Percentiles rank a stretch among this genome's conserved stretches.
phyloP scores from a whole-genome alignment of 2,797 vertebrate genomes.

The Dipus sagitta region DNA sequence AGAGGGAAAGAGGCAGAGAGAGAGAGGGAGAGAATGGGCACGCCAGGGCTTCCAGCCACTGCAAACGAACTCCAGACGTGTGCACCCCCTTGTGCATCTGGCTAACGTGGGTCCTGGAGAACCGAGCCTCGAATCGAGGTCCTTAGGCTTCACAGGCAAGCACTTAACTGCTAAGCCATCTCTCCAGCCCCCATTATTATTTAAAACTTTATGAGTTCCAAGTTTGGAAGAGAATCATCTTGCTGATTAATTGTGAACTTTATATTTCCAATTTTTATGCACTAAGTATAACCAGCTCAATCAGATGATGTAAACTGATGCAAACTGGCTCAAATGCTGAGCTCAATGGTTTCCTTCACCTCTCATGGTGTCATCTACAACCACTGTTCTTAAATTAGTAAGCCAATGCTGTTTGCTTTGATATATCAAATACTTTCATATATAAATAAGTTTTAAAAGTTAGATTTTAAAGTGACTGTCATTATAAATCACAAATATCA shows the following conservation, averaged over 20 bases:
- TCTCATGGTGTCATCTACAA: neutral
- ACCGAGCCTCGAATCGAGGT: too few species aligned
- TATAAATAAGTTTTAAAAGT: conserved; percentile 7
- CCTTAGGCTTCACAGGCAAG: too few species aligned
- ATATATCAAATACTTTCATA: conserved; percentile 20
- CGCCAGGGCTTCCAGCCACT: too few species aligned
- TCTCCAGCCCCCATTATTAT: neutral
- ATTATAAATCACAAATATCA: neutral
- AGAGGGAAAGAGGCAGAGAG: too few species aligned
- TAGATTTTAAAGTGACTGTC: neutral
- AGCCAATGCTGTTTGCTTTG: conserved; percentile 2
- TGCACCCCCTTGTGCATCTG: too few species aligned
- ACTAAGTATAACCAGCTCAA: neutral
- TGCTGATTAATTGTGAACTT: neutral
- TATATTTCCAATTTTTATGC: neutral
- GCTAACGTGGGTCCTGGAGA: too few species aligned
- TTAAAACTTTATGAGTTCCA: conserved; percentile 42
- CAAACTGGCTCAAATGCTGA: neutral
- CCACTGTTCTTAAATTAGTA: neutral
- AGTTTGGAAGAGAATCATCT: conserved; percentile 21
- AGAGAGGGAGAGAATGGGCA: too few species aligned
- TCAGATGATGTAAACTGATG: neutral
- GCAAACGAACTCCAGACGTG: too few species aligned
- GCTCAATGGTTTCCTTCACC: neutral
- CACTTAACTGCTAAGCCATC: too few species aligned